Evolutionary conservation across 1,140 invertebrate genomes (phyloP), one percentile per base, ranked within the genome.

Genomic region (Drosophila sp.): DNA sequence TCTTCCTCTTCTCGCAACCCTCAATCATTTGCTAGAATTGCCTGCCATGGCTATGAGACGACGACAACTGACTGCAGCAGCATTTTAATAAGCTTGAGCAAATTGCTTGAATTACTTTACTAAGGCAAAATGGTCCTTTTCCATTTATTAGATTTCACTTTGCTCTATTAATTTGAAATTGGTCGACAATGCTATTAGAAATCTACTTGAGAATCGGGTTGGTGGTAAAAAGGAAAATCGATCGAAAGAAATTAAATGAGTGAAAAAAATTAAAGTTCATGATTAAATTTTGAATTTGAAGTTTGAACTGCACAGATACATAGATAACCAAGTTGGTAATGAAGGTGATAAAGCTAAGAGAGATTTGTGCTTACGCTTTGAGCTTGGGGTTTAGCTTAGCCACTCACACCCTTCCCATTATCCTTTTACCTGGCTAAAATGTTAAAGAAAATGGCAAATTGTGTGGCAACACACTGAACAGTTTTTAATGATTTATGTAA

Each of bases 401-500:
- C 17, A 17, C 17, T 17, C 17, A 17, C 17, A 17, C 17, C 17
- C 17, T 17, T 17, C 17, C 17, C 17, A 17, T 17, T 17, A 17
- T 17, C 17, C 17, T 17, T 17, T 17, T 17, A 17, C 17, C 17
- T 17, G 47, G 44, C 33, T 38, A 56, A 40, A 17, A 60, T 63
- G 33, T 54, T 38, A 29, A 62, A 60, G 62, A 66, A 74, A 74
- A 70, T 66, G 61, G 70, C 67, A 66, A 74, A 78, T 76, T 69
- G 81, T 58, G 33, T 38, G 17, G 54, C 64, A 62, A 66, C 60
- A 54, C 30, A 68, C 40, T 63, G 64, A 69, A 80, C 89, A 89
- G 80, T 87, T 87, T 84, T 87, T 87, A 87, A 87, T 87, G 84
- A 87, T 76, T 83, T 89, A 89, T 87, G 83, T 69, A 83, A 87